phyloP scores from a whole-genome alignment of 2,888 invertebrate species.

The Myopa tessellatipennis region DNA sequence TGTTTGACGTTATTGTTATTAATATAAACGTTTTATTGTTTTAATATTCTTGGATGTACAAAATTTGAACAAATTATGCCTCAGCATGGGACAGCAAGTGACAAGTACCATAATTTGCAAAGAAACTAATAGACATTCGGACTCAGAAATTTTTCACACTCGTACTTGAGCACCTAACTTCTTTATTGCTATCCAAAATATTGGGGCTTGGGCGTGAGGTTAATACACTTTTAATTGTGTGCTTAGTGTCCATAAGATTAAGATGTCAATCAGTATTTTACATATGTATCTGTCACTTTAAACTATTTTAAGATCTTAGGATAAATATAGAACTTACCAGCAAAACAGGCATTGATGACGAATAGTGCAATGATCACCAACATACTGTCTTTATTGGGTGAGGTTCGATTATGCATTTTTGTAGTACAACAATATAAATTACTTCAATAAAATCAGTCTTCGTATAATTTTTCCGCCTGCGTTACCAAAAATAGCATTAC shows the following conservation, averaged over 20 bases:
- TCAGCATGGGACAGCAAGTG: too few relatives aligned
- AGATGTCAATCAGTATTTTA: too few relatives aligned
- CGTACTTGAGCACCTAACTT: neutral
- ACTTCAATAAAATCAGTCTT: conserved; percentile 61
- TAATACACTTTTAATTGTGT: neutral
- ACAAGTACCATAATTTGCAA: too few relatives aligned
- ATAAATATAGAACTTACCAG: conserved; percentile 62
- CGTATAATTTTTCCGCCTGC: conserved; percentile 43
- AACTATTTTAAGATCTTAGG: neutral
- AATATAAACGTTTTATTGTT: neutral
- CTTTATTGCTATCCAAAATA: too few relatives aligned
- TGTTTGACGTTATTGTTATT: too few relatives aligned
- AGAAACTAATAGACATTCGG: too few relatives aligned
- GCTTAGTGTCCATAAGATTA: too few relatives aligned
- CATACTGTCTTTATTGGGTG: conserved; percentile 56
- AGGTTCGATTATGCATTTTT: conserved; percentile 22
- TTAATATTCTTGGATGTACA: too few relatives aligned
- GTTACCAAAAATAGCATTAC: neutral
- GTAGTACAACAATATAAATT: neutral
- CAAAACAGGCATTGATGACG: conserved; percentile 67
- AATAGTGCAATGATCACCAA: conserved; percentile 65
- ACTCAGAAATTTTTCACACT: neutral
- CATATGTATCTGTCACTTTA: neutral
- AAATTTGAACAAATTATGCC: too few relatives aligned
- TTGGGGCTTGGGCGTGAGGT: too few relatives aligned